Evolutionary conservation across 2,888 invertebrate species (phyloP).

Genomic region (Timema podura): DNA sequence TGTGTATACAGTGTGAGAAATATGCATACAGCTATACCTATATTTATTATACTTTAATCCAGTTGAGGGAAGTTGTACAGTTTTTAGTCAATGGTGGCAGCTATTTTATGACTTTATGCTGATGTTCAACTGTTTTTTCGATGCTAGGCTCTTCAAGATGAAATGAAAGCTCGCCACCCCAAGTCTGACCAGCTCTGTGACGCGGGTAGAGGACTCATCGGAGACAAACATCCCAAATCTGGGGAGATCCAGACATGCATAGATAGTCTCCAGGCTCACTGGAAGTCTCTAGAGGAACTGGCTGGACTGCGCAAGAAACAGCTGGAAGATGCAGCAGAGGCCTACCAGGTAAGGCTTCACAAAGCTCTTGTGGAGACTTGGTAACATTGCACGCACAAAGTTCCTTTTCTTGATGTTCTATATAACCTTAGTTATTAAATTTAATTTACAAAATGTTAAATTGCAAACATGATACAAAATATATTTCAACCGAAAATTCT

Average conservation of each 20-base stretch:
- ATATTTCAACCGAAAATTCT: not conserved
- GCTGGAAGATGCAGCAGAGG: slow-evolving; percentile 83
- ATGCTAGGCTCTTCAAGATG: slow-evolving; percentile 60
- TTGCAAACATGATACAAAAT: not conserved
- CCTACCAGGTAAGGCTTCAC: slow-evolving; percentile 68
- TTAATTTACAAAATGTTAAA: too few relatives aligned
- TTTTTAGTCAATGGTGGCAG: too few relatives aligned
- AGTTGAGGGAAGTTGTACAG: too few relatives aligned
- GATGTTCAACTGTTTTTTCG: not conserved
- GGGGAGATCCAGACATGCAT: slow-evolving; percentile 77
- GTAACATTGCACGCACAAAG: not conserved
- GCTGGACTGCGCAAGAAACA: slow-evolving; percentile 70
- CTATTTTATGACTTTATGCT: too few relatives aligned
- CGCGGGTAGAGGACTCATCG: slow-evolving; percentile 62
- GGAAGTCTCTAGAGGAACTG: slow-evolving; percentile 83
- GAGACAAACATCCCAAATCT: slow-evolving; percentile 76
- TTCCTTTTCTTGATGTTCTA: slow-evolving; percentile 8
- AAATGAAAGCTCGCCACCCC: slow-evolving; percentile 73
- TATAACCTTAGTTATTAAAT: not conserved
- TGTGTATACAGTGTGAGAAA: too few relatives aligned
- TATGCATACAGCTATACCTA: too few relatives aligned
- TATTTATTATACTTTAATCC: too few relatives aligned
- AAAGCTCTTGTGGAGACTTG: too few relatives aligned
- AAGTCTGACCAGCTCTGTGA: slow-evolving; percentile 67
- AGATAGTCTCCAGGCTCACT: slow-evolving; percentile 74